Base-by-base conservation (phyloP, 2,113 vertebrate genomes). In the Thymallus thymallus region DNA sequence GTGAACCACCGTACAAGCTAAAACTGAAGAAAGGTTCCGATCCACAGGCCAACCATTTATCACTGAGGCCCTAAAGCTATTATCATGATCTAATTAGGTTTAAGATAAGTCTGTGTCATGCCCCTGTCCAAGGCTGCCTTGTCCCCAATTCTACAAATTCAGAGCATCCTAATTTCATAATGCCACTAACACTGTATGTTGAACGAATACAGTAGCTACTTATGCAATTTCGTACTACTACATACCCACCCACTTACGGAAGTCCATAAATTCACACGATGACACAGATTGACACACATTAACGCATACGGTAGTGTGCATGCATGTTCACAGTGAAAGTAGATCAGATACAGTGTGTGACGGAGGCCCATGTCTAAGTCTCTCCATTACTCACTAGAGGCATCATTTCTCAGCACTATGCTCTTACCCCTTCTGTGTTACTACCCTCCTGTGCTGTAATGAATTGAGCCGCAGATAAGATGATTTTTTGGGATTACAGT, bases 71-170 rank as follows among this genome's bases (percentile, higher is more conserved):
- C 90, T 93, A 90, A 93, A 93, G 92, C 91, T 93, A 93, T 92
- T 93, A 92, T 90, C 85, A 89, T 92, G 92, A 92, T 93, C 92
- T 91, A 93, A 92, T 93, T 93, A 93, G 92, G 83, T 91, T 92
- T 90, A 93, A 90, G 90, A 91, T 92, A 91, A 92, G 92, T 90
- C 91, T 91, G 87, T 92, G 92, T 92, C 91, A 90, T 80, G 90
- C 89, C 89, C 91, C 82, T 89, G 90, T 92, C 90, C 91, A 90
- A 91, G 88, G 88, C 89, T 87, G 85, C 86, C 87, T 85, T 91
- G 90, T 90, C 90, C 90, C 90, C 90, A 87, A 90, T 92, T 92
- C 88, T 85, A 89, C 90, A 89, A 84, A 86, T 89, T 88, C 88
- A 84, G 86, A 86, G 88, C 88, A 82, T 87, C 87, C 75, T 83